These are phyloP conservation scores for Galeruca laticollis DNA, from an alignment of 2,888 invertebrate species.

Conservation along the genomic window DNA sequence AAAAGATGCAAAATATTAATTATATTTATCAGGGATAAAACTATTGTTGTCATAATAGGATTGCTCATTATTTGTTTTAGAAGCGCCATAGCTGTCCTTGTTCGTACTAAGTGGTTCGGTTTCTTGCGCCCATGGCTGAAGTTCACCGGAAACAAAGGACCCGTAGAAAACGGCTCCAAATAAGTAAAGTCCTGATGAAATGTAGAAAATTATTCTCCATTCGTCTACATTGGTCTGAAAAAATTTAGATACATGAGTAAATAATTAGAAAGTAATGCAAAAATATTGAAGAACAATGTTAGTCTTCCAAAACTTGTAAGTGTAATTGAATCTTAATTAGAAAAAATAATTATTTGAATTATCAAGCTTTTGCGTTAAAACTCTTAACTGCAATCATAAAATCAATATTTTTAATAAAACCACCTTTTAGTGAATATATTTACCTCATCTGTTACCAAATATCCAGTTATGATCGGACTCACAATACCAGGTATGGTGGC, in stretches of 20 bases:
- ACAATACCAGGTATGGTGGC: conserved; percentile 54
- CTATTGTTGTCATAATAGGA: conserved; percentile 29
- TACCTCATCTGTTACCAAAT: conserved; percentile 48
- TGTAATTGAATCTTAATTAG: too few relatives aligned
- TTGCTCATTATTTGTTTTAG: conserved; percentile 1
- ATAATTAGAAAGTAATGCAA: neutral
- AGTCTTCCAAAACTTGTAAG: too few relatives aligned
- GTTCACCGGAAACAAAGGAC: conserved; percentile 82
- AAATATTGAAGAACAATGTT: too few relatives aligned
- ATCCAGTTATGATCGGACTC: conserved; percentile 53
- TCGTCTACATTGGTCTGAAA: conserved; percentile 74
- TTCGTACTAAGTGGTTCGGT: conserved; percentile 25
- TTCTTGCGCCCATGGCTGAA: conserved; percentile 73
- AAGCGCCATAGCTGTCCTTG: conserved; percentile 9
- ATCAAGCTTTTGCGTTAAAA: too few relatives aligned
- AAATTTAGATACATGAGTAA: neutral
- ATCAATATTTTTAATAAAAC: too few relatives aligned
- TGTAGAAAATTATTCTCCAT: conserved; percentile 90
- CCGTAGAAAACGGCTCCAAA: conserved; percentile 88
- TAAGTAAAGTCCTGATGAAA: conserved; percentile 85
- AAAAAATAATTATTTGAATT: too few relatives aligned
- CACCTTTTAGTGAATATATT: conserved; percentile 5
- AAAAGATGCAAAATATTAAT: neutral
- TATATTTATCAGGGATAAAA: conserved; percentile 23
- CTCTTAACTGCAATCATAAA: too few relatives aligned